Conservation (phyloP, 2,113 vertebrate genomes). For the Psettodes erumei region DNA sequence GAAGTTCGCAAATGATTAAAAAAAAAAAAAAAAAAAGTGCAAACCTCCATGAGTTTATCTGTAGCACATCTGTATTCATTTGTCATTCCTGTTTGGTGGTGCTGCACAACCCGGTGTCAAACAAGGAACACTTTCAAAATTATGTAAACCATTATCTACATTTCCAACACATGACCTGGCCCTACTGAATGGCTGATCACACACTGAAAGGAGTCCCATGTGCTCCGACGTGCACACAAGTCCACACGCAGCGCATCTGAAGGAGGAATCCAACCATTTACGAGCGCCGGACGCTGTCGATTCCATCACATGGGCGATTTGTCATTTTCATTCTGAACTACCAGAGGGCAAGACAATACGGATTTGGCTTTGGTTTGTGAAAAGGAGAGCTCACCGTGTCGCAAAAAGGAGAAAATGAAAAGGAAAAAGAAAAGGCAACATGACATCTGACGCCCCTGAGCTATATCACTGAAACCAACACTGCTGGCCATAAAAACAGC, state of each 20-base stretch:
- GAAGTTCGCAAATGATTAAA: background rate
- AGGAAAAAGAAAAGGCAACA: background rate
- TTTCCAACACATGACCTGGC: constrained; percentile 66
- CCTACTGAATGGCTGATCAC: constrained; percentile 57
- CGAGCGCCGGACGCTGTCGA: constrained; percentile 3
- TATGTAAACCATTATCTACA: constrained; percentile 75
- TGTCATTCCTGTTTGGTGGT: constrained; percentile 31
- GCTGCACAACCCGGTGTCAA: constrained; percentile 36
- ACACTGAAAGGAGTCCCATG: constrained; percentile 52
- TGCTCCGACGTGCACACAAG: constrained; percentile 46
- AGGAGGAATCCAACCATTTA: constrained; percentile 1
- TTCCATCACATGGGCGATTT: background rate
- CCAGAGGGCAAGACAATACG: background rate
- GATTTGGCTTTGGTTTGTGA: background rate
- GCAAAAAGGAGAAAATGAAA: constrained; percentile 11
- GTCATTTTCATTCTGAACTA: constrained; percentile 10
- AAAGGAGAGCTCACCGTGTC: background rate
- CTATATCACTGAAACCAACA: constrained; percentile 19
- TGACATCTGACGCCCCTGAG: constrained; percentile 8
- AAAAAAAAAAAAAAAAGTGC: background rate
- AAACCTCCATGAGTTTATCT: constrained; percentile 10
- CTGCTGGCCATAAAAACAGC: constrained; percentile 15
- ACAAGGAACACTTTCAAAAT: constrained; percentile 71
- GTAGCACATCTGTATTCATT: constrained; percentile 25
- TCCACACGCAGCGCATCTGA: constrained; percentile 10